Base-by-base conservation (phyloP, 2,888 invertebrate species). In the Hypselothyrea guttata region DNA sequence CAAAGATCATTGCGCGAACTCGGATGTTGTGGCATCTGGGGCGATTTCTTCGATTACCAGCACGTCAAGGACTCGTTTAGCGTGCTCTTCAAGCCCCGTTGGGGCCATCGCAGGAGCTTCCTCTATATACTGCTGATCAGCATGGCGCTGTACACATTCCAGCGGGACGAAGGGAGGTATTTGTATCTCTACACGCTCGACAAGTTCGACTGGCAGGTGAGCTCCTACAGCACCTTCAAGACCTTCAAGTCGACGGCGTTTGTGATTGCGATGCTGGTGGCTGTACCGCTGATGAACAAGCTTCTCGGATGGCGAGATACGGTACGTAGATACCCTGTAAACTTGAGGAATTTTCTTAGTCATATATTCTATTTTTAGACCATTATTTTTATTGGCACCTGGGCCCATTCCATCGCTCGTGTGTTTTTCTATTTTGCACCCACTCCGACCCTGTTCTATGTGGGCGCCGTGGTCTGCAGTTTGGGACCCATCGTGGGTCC, bases 101-200 rank as follows among this genome's bases (percentile, higher is more conserved):
- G 90, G 0, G 90, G 92, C 4, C 91, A 92, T 59, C 90, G 92
- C 7, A 91, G 95, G 65, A 83, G 92, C 28, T 94, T 93, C 69
- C 88, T 96, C 2, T 92, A 93, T 89, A 90, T 95, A 31, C 88
- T 96, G n/a, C 91, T 96, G 8, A 77, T 94, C 7, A 92, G 94
- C 12, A 95, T 96, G 95, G 93, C 93, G 0, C 91, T 95, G 45
- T 96, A 96, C 77, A 95, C 95, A 44, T 96, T 95, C 86, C 95
- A 96, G 88, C 92, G 96, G 86, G 96, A 96, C 86, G 96, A 97
- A 84, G 93, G 93, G 66, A 93, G 93, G 13, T 94, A 95, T 84
- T 91, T 94, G 82, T 95, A 93, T 74, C 88, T 96, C 44, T 97
- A 95, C 85, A 94, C 95, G 0, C 92, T 93, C 47, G 90, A 92